A percentile compares a stretch with the other conserved stretches of the same genome.
Evolutionary conservation across 2,797 vertebrate species (phyloP).

Genomic region (Chaunax sp.): DNA sequence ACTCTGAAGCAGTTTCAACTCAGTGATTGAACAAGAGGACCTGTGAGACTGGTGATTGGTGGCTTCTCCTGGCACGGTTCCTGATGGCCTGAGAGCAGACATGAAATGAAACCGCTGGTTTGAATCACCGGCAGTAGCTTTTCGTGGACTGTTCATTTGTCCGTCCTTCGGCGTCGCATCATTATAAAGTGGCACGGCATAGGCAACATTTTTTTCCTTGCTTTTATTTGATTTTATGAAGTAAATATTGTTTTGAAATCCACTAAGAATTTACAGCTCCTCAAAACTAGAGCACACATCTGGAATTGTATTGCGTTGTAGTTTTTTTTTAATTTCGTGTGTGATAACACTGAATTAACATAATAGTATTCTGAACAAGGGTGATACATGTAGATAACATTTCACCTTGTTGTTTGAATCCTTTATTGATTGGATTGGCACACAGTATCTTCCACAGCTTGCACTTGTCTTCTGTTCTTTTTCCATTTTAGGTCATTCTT

Average conservation of each 20-base stretch:
- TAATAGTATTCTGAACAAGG: background rate
- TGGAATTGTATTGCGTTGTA: background rate
- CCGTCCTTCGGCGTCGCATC: background rate
- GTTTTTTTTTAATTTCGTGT: background rate
- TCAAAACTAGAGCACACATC: background rate
- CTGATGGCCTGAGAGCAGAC: constrained; percentile 44
- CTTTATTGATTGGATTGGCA: too few relatives aligned
- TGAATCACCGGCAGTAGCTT: constrained; percentile 14
- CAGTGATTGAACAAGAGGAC: constrained; percentile 71
- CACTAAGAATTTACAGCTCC: background rate
- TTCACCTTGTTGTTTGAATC: too few relatives aligned
- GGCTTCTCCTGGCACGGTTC: constrained; percentile 48
- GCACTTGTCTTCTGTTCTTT: constrained; percentile 1
- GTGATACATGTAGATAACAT: background rate
- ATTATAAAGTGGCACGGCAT: background rate
- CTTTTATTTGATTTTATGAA: background rate
- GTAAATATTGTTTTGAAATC: background rate
- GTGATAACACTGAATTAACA: background rate
- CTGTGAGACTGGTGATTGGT: constrained; percentile 60
- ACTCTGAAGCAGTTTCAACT: constrained; percentile 61
- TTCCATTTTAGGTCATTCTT: constrained; percentile 13
- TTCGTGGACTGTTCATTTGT: constrained; percentile 24
- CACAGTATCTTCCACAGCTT: too few relatives aligned
- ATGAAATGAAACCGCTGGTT: constrained; percentile 54
- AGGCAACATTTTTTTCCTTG: background rate